phyloP scores from a whole-genome alignment of 1,140 invertebrate genomes.

The Solenopsis fugax region DNA sequence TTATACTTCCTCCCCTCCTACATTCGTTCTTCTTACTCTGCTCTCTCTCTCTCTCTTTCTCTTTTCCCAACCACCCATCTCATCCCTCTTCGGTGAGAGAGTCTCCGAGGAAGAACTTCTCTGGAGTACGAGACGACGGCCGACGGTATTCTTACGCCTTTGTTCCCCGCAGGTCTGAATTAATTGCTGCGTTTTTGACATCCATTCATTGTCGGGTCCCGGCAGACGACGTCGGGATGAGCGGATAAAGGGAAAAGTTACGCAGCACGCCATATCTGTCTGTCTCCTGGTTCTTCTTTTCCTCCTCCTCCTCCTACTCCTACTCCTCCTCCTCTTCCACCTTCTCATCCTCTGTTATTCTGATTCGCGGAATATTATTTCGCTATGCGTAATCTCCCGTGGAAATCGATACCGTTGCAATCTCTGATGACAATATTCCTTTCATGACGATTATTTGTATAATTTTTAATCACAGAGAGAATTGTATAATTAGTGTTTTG shows the following conservation, averaged over 20 bases:
- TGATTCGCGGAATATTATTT: conserved; percentile 74
- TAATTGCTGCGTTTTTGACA: conserved; percentile 86
- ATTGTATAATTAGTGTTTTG: neutral
- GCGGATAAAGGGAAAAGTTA: conserved; percentile 82
- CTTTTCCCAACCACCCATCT: conserved; percentile 31
- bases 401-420: conserved; percentile 58
- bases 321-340: neutral
- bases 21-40: conserved; percentile 63
- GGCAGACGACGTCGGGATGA: conserved; percentile 78
- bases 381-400: conserved; percentile 15
- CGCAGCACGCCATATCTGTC: conserved; percentile 69
- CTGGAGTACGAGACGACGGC: conserved; percentile 75
- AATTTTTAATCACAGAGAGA: neutral
- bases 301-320: neutral
- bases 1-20: conserved; percentile 71
- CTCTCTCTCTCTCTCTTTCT: neutral
- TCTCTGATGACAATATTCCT: neutral
- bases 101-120: conserved; percentile 80
- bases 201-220: conserved; percentile 82
- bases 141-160: conserved; percentile 83
- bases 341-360: neutral
- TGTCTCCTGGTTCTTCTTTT: conserved; percentile 26
- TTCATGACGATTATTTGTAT: conserved; percentile 26
- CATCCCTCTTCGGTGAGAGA: conserved; percentile 52
- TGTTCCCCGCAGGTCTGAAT: conserved; percentile 83